Evolutionary conservation across 2,797 vertebrate genomes (phyloP).

Genomic region (Microchirus variegatus): DNA sequence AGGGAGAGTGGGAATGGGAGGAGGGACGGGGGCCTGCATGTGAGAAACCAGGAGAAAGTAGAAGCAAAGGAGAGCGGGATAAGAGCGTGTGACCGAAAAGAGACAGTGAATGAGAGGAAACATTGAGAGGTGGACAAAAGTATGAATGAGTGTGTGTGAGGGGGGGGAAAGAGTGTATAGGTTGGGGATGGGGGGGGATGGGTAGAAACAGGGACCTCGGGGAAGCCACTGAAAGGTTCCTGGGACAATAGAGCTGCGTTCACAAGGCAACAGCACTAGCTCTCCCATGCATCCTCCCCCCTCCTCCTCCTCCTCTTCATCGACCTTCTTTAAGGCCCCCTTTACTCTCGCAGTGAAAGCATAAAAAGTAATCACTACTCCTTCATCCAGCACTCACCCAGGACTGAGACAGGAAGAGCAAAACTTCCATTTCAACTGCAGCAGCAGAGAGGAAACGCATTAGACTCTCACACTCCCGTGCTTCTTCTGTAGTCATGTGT

Average conservation of each 20-base stretch:
- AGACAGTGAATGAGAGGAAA: slow-evolving; percentile 35
- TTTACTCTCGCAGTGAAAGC: slow-evolving; percentile 63
- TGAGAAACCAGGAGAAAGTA: slow-evolving; percentile 52
- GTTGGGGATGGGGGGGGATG: slow-evolving; percentile 67
- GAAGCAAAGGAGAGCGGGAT: slow-evolving; percentile 30
- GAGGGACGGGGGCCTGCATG: slow-evolving; percentile 21
- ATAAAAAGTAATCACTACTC: slow-evolving; percentile 46
- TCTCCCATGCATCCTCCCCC: slow-evolving; percentile 80
- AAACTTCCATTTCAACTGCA: slow-evolving; percentile 20
- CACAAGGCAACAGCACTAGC: slow-evolving; percentile 83
- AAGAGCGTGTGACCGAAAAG: slow-evolving; percentile 36
- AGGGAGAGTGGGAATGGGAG: slow-evolving; percentile 3
- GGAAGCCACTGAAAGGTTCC: slow-evolving; percentile 85
- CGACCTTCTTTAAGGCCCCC: slow-evolving; percentile 71
- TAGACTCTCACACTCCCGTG: slow-evolving; percentile 23
- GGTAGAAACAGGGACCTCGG: slow-evolving; percentile 76
- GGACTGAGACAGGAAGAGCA: slow-evolving; percentile 30
- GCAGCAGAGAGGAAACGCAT: slow-evolving; percentile 6
- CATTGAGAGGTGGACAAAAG: slow-evolving; percentile 37
- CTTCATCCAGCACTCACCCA: slow-evolving; percentile 50
- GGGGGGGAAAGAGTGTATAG: slow-evolving; percentile 38
- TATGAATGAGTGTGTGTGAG: slow-evolving; percentile 29
- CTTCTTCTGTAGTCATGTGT: slow-evolving; percentile 14
- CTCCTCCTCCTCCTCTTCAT: slow-evolving; percentile 42
- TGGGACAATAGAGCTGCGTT: slow-evolving; percentile 85